phyloP scores from a whole-genome alignment of 1,140 invertebrate genomes.

The Zaprionus africanus region DNA sequence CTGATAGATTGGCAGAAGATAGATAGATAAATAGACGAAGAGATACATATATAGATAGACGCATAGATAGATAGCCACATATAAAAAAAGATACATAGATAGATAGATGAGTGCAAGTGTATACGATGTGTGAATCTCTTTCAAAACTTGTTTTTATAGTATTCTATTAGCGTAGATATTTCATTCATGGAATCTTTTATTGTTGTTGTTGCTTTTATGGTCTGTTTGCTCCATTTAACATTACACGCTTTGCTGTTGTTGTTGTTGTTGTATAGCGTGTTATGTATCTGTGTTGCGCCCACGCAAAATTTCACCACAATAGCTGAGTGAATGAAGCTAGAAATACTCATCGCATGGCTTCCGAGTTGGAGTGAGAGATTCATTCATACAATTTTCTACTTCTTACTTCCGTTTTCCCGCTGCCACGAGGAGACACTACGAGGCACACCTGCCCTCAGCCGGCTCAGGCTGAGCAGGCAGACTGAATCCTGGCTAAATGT shows the following conservation, averaged over 20 bases:
- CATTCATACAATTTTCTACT: conserved; percentile 5
- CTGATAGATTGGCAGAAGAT: neutral
- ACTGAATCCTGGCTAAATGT: neutral
- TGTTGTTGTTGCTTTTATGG: conserved; percentile 56
- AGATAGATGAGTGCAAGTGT: neutral
- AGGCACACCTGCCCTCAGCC: conserved; percentile 1
- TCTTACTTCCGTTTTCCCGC: neutral
- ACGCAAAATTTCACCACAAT: conserved; percentile 3
- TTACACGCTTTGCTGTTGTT: conserved; percentile 45
- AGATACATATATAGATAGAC: neutral
- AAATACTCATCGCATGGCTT: no score
- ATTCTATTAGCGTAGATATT: conserved; percentile 45
- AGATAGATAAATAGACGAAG: neutral
- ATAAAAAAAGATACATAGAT: neutral
- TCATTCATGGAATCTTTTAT: conserved; percentile 58
- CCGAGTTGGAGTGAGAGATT: neutral
- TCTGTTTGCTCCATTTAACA: conserved; percentile 72
- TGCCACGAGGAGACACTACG: neutral
- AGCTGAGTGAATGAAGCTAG: no score
- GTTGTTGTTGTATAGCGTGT: neutral
- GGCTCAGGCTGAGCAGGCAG: neutral
- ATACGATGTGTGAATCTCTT: conserved; percentile 29
- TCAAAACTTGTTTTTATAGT: conserved; percentile 51
- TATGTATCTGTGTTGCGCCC: conserved; percentile 10
- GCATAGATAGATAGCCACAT: neutral